phyloP scores from a whole-genome alignment of 2,113 vertebrate genomes.

The Phyllostomus discolor region DNA sequence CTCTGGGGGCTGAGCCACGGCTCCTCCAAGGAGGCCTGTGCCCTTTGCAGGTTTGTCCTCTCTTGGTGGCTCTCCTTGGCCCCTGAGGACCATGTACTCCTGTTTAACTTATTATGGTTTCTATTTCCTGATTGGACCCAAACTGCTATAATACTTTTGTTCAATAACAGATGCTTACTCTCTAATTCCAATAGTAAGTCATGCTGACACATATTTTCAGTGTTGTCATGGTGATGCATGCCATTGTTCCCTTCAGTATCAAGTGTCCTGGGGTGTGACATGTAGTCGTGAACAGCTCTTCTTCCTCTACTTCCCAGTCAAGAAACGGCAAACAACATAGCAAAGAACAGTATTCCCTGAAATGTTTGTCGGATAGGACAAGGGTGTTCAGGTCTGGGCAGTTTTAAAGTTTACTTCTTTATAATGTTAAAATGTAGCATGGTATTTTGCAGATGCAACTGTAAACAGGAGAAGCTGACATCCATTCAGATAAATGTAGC shows the following conservation, averaged over 20 bases:
- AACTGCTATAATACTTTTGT: neutral
- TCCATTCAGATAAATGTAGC: neutral
- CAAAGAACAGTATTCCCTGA: neutral
- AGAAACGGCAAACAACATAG: neutral
- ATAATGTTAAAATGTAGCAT: neutral
- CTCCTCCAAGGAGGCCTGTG: neutral
- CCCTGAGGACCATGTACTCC: neutral
- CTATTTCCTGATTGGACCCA: neutral
- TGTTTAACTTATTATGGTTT: neutral
- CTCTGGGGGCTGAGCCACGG: neutral
- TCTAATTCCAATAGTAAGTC: neutral
- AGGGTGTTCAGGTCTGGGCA: neutral
- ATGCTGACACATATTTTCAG: neutral
- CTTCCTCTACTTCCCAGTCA: neutral
- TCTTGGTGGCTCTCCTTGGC: neutral
- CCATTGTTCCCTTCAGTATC: neutral
- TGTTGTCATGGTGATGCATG: neutral
- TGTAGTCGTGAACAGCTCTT: neutral
- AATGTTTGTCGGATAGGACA: neutral
- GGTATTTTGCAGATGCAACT: neutral
- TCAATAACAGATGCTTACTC: neutral
- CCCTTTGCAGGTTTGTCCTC: neutral
- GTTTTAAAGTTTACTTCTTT: neutral
- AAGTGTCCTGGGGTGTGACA: neutral
- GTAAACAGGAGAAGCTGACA: neutral